Base-by-base conservation (phyloP, 92 coral and sea anemone species). In the Actinostola sp. region DNA sequence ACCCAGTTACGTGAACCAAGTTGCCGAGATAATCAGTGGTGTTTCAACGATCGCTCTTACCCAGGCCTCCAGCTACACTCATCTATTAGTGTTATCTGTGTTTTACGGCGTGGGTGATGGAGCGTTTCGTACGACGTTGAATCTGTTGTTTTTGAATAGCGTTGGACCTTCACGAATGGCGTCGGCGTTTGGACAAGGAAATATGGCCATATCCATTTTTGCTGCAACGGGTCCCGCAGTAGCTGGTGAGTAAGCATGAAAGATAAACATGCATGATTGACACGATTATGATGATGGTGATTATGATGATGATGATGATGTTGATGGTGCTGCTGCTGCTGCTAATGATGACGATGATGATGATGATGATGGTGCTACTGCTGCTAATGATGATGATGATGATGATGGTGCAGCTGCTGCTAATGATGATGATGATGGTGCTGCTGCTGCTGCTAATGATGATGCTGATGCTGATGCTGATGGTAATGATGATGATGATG, bases 61-160 rank as follows among this genome's bases (percentile, higher is more conserved):
- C 1, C 89, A 71, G 36, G 84, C 84, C 25, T 38, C 46, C 5
- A 63, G 49, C 8, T 84, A 84, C 64, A 30, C 59, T 0, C 69
- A 77, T 10, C 75, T 84, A 21, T 52, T 77, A 6, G 75, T 59
- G 6, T 84, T 84, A 36, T 71, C 89, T 12, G 34, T 84, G 34
- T 56, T 78, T 53, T 77, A 77, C 49, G 89, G 89, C 17, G 44
- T 77, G 27, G 89, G 84, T 15, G 89, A 84, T 72, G 89, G 89
- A 20, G 32, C 75, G 32, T 20, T 64, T 15, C 58, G 81, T 21
- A 81, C 84, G 11, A 70, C 89, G 6, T 74, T 77, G 54, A 77
- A 84, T 48, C 29, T 84, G 5, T 29, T 65, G 25, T 61, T 84
- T 34, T 46, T 84, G 13, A 15, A 71, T 42, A 77, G 80, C 57